Percentiles rank a stretch among this genome's conserved stretches.
These are phyloP conservation scores for Phalacrocorax pelagicus DNA, from an alignment of 2,113 vertebrate genomes.

Conservation along the genomic window DNA sequence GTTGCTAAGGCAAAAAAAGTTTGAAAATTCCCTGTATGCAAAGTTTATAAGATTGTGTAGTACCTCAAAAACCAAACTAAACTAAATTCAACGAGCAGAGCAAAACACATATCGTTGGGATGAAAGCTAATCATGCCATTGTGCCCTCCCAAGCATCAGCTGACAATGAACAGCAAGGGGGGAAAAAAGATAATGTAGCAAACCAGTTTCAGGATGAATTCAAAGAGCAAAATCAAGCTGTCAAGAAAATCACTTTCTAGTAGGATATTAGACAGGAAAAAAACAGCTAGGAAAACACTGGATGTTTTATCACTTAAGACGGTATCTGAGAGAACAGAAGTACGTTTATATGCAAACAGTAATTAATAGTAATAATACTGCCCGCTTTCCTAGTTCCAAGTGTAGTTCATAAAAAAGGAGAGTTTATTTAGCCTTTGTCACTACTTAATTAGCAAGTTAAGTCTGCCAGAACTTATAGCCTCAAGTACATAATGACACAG, in stretches of 20 bases:
- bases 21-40: background rate
- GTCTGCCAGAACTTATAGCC: background rate
- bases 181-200: background rate
- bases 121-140: background rate
- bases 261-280: background rate
- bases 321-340: background rate
- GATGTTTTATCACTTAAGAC: background rate
- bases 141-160: background rate
- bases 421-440: background rate
- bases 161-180: background rate
- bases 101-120: background rate
- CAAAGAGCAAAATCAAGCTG: background rate
- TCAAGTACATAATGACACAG: fast-evolving
- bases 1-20: background rate
- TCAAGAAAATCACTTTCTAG: background rate
- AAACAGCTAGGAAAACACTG: background rate
- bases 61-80: background rate
- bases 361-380: background rate
- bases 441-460: background rate
- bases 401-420: background rate
- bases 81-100: background rate
- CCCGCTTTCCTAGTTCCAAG: background rate
- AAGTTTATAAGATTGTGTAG: background rate
- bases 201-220: background rate
- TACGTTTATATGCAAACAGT: background rate